These are phyloP conservation scores for Pterobdella sp. DNA, from an alignment of 2,888 invertebrate genomes.

Conservation along the genomic window DNA sequence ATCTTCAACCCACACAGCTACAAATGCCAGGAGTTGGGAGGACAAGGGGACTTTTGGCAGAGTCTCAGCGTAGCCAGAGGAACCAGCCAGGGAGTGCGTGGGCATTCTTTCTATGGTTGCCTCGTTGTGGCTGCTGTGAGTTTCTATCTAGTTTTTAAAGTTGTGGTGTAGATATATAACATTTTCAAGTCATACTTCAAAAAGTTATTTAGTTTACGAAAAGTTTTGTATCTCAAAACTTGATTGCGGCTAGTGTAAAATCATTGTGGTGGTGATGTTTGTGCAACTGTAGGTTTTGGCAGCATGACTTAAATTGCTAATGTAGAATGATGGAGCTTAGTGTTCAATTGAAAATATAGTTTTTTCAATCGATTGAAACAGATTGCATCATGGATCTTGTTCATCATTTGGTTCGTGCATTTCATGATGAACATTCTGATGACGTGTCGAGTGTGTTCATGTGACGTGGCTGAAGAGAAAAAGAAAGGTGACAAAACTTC, in stretches of 20 bases:
- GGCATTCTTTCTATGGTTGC: constrained; percentile 34
- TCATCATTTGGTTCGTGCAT: constrained; percentile 33
- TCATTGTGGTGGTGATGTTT: too few species aligned
- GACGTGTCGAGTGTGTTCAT: constrained; percentile 36
- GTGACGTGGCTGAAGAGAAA: constrained; percentile 39
- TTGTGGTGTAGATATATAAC: too few species aligned
- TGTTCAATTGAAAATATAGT: too few species aligned
- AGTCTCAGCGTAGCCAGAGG: constrained; percentile 34
- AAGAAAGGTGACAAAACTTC: constrained; percentile 34
- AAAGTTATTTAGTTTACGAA: too few species aligned
- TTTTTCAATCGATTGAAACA: too few species aligned
- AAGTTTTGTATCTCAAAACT: too few species aligned
- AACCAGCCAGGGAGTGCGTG: constrained; percentile 33
- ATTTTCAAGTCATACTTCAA: too few species aligned
- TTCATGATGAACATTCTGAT: constrained; percentile 30
- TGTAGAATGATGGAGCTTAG: too few species aligned
- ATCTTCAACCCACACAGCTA: constrained; percentile 1
- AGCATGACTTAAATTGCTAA: too few species aligned
- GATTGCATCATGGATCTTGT: constrained; percentile 36
- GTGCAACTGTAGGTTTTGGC: too few species aligned
- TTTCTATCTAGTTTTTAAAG: too few species aligned
- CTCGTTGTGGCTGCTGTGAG: constrained; percentile 34
- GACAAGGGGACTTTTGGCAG: constrained; percentile 30
- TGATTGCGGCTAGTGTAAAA: too few species aligned
- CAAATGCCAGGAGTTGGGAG: constrained; percentile 2